A percentile compares a stretch with the other conserved stretches of the same genome.
Conservation (phyloP, 2,797 vertebrate genomes). For the Buphagus erythrorhynchus region DNA sequence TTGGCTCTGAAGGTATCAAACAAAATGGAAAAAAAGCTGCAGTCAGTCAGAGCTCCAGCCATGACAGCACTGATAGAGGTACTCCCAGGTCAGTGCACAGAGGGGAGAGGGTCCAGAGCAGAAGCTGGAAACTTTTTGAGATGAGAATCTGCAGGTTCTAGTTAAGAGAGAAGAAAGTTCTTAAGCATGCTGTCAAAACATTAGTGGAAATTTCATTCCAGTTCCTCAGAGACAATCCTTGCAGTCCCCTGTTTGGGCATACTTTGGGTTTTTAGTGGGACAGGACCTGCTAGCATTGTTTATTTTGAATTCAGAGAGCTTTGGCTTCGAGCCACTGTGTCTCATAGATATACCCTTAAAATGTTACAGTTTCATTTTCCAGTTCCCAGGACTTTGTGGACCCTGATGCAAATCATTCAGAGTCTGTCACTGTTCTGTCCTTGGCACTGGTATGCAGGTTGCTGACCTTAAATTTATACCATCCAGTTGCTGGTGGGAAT, state of each 20-base stretch:
- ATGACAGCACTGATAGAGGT: not conserved
- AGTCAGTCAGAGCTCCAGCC: conserved; percentile 10
- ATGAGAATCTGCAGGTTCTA: not conserved
- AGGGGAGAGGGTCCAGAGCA: not conserved
- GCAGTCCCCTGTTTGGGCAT: not conserved
- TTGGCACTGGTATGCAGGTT: not conserved
- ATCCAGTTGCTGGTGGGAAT: not conserved
- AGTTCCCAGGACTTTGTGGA: conserved; percentile 57
- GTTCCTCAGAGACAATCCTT: not conserved
- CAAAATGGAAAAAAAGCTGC: conserved; percentile 61
- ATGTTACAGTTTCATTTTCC: not conserved
- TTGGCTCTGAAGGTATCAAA: conserved; percentile 13
- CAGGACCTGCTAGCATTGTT: not conserved
- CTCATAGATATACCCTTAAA: not conserved
- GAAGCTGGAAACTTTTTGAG: not conserved
- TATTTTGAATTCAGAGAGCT: conserved; percentile 31
- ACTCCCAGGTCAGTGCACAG: conserved; percentile 15
- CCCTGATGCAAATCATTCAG: not conserved
- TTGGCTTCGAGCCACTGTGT: not conserved
- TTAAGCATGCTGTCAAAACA: not conserved
- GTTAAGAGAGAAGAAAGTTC: not conserved
- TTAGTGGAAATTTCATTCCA: not conserved
- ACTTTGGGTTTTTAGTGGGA: not conserved
- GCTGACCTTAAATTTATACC: not conserved
- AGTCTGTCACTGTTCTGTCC: not conserved